Percentiles rank a stretch among this genome's conserved stretches.
These are phyloP conservation scores for Acanthiza pusilla DNA, from an alignment of 2,797 vertebrate species.

Conservation along the genomic window DNA sequence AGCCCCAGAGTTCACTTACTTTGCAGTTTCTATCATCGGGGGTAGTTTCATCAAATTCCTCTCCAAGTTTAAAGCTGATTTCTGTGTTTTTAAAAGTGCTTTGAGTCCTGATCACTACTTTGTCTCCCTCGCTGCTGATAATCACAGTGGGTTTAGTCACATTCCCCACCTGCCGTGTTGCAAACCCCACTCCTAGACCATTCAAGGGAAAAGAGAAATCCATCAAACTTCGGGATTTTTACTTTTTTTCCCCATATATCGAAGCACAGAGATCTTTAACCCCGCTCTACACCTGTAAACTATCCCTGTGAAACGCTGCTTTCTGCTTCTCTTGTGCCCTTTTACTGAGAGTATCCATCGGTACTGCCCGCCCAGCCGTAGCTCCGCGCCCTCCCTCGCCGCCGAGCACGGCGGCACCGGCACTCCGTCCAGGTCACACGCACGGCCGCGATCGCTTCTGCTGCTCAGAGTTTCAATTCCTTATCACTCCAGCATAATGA, in stretches of 20 bases:
- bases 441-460: not conserved
- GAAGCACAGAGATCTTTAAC: not conserved
- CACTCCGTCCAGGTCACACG: not conserved
- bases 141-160: conserved; percentile 90
- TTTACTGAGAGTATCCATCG: no score
- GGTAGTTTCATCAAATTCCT: conserved; percentile 90
- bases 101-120: conserved; percentile 83
- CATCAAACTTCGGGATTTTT: not conserved
- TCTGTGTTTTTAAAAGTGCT: conserved; percentile 92
- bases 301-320: not conserved
- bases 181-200: conserved; percentile 85
- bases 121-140: conserved; percentile 88
- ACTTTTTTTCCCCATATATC: rapidly evolving
- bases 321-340: not conserved
- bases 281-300: no score
- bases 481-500: not conserved
- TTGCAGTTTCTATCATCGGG: conserved; percentile 90
- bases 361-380: rapidly evolving
- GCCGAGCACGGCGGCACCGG: not conserved
- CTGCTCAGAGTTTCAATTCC: not conserved
- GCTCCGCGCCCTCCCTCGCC: not conserved
- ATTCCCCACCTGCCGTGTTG: conserved; percentile 88
- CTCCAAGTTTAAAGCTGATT: conserved; percentile 88
- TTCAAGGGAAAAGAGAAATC: not conserved
- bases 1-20: conserved; percentile 69